A percentile compares a stretch with the other conserved stretches of the same genome.
These are phyloP conservation scores for Pteronotus mesoamericanus DNA, from an alignment of 2,797 vertebrate species.

Conservation along the genomic window DNA sequence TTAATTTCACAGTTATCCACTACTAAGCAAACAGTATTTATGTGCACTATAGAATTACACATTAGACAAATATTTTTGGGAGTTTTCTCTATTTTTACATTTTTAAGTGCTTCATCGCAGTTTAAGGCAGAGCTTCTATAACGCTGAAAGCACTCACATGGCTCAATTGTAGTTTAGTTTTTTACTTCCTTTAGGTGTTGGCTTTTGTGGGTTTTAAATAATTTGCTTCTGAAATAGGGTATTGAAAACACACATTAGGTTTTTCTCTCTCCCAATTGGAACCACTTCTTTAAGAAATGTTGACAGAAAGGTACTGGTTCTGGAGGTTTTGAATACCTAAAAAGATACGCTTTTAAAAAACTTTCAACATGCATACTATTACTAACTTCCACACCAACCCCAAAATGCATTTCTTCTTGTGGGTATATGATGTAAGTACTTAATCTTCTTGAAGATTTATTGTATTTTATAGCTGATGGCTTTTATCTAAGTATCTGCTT, in stretches of 20 bases:
- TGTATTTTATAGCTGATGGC: not conserved
- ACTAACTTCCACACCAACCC: not conserved
- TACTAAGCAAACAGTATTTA: constrained; percentile 19
- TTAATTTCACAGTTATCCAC: constrained; percentile 41
- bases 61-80: constrained; percentile 11
- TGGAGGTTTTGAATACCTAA: not conserved
- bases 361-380: not conserved
- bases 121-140: not conserved
- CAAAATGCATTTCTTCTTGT: not conserved
- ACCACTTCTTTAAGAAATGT: not conserved
- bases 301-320: not conserved
- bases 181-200: constrained; percentile 9
- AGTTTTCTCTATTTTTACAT: not conserved
- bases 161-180: not conserved
- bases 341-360: not conserved
- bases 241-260: constrained; percentile 39
- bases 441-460: constrained; percentile 19
- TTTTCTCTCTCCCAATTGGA: constrained; percentile 24
- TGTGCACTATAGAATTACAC: not conserved
- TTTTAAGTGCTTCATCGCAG: not conserved
- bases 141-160: not conserved
- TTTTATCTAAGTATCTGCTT: constrained; percentile 48
- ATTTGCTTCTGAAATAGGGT: not conserved
- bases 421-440: not conserved
- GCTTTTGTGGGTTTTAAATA: constrained; percentile 2